Evolutionary conservation across 1,140 invertebrate genomes (phyloP), one percentile per base, ranked within the genome.

Genomic region (Drosophila subpulchrella): DNA sequence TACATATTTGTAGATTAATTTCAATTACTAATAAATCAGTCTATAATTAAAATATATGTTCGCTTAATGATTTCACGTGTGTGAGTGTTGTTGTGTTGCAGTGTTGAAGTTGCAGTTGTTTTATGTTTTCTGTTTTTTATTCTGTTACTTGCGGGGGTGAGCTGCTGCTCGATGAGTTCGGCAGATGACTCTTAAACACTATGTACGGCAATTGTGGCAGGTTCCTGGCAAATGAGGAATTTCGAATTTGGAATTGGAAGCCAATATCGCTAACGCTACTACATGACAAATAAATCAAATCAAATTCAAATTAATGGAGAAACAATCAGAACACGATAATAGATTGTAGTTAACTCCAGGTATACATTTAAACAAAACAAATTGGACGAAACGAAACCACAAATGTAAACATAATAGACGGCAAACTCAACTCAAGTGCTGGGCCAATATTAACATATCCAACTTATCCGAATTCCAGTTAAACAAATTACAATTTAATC

Each of bases 41-140:
- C 84, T 89, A 89, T 89, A 90, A 89, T 89, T 89, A 89, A 89
- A 89, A 89, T 89, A 88, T 90, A 89, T 89, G 80, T 89, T 89
- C 77, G 84, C 84, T 89, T 89, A 81, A 88, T 88, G 84, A 78
- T 88, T 83, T 78, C 78, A 67, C 78, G 57, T 76, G 24, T 82
- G 50, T 78, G 27, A 61, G 47, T 63, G 39, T 70, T 62, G 34
- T 36, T 39, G 11, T 39, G 11, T 41, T 73, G 6, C 57, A 36
- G 30, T 78, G 36, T 60, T 74, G 27, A 36, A 34, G 57, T 73
- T 47, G 51, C 44, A 67, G 62, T 32, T 62, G 59, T 32, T 48
- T 20, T n/a, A n/a, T 41, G 4, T 41, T 41, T 44, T 20, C 17
- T 44, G 15, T 44, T 17, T 15, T 44, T 20, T 41, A 2, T 34